Conservation (phyloP, 2,113 vertebrate species). For the Brachirus orientalis region DNA sequence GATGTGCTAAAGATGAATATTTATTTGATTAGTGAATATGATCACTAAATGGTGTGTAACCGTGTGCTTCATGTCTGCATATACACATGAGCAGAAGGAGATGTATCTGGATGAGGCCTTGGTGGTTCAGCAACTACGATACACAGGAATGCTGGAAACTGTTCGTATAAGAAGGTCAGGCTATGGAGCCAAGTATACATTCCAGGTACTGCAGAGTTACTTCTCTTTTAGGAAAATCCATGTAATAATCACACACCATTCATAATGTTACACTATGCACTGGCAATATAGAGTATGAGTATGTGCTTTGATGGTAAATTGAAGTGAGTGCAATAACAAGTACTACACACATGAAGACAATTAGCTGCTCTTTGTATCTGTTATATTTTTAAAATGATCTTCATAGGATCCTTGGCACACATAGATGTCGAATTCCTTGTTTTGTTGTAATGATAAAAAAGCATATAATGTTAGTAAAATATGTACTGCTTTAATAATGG, state of each 20-base stretch:
- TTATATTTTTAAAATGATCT: not conserved
- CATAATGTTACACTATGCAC: not conserved
- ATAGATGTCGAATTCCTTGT: not conserved
- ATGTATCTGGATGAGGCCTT: slow-evolving; percentile 91
- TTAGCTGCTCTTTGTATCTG: too few relatives aligned
- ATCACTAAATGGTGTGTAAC: not conserved
- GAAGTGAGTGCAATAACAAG: not conserved
- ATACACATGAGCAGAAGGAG: slow-evolving; percentile 85
- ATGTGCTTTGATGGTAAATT: not conserved
- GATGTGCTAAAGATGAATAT: too few relatives aligned
- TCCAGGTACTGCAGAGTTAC: slow-evolving; percentile 85
- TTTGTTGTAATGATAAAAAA: not conserved
- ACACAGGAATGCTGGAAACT: slow-evolving; percentile 98
- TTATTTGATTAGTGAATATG: not conserved
- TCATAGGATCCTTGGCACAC: too few relatives aligned
- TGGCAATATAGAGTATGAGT: too few relatives aligned
- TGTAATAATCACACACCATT: not conserved
- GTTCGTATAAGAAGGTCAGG: slow-evolving; percentile 96
- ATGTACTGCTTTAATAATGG: not conserved
- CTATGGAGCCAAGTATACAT: slow-evolving; percentile 96
- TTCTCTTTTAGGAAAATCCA: not conserved
- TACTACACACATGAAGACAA: too few relatives aligned
- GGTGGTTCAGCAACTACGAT: slow-evolving; percentile 94
- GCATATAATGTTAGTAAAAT: too few relatives aligned
- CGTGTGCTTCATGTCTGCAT: slow-evolving; percentile 13